Conservation (phyloP, 2,888 invertebrate species). For the Galeopsomyia nigrocyanea region DNA sequence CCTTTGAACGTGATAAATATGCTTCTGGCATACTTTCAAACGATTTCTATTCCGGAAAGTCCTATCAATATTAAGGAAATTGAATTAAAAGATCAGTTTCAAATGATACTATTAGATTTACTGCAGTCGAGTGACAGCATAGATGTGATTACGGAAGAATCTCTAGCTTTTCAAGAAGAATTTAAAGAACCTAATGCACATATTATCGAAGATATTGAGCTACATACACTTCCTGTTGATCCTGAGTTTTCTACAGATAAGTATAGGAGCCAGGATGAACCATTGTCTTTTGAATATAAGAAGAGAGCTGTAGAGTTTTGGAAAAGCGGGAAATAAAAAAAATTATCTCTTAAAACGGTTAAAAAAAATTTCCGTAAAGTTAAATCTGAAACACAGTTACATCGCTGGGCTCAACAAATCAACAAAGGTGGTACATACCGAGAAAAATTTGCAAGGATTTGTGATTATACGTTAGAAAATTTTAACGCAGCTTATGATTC, state of each 20-base stretch:
- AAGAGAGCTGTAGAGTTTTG: neutral
- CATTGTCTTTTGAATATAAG: constrained; percentile 12
- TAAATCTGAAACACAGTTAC: constrained; percentile 1
- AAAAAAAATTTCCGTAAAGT: no score
- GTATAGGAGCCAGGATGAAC: neutral
- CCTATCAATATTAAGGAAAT: constrained; percentile 2
- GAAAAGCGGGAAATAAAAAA: no score
- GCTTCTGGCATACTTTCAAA: neutral
- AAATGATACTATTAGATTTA: no score
- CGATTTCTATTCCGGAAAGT: neutral
- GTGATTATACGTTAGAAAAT: no score
- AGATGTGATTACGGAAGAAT: no score
- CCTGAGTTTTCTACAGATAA: no score
- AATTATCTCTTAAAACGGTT: no score
- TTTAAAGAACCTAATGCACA: neutral
- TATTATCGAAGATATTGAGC: neutral
- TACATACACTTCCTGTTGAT: constrained; percentile 7
- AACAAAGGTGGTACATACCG: constrained; percentile 25
- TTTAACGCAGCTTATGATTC: constrained; percentile 19
- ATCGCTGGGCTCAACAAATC: constrained; percentile 9
- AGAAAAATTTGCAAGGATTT: constrained; percentile 26
- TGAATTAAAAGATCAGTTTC: constrained; percentile 4
- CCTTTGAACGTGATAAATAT: no score
- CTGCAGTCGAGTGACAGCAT: no score
- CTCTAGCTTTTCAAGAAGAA: constrained; percentile 1